phyloP scores from a whole-genome alignment of 2,113 vertebrate genomes.

The Ceuthmochares aereus region DNA sequence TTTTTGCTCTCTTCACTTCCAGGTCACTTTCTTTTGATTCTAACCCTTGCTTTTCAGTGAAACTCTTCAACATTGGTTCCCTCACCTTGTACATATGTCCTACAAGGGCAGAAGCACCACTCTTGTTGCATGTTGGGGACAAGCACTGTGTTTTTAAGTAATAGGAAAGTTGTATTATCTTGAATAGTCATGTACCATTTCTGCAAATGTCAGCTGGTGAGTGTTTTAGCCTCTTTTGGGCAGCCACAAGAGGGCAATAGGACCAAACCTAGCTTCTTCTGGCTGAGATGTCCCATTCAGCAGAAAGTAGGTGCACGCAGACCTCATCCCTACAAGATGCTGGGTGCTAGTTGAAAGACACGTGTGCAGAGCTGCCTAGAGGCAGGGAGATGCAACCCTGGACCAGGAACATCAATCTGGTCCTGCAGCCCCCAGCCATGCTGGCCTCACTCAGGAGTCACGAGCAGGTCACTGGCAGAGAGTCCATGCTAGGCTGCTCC shows the following conservation, averaged over 20 bases:
- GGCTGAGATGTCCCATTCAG: background rate
- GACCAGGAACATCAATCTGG: background rate
- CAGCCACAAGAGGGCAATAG: constrained; percentile 69
- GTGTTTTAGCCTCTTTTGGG: background rate
- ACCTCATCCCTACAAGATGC: background rate
- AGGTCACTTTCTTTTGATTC: background rate
- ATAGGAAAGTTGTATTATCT: background rate
- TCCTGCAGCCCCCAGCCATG: background rate
- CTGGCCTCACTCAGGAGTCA: background rate
- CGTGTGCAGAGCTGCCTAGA: background rate
- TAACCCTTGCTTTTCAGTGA: background rate
- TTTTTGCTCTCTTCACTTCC: background rate
- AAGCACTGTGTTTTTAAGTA: background rate
- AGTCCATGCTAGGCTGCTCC: background rate
- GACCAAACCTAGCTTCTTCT: constrained; percentile 12
- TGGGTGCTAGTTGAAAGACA: background rate
- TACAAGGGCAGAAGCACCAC: background rate
- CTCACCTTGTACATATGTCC: background rate
- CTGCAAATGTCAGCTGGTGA: background rate
- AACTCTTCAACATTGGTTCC: background rate
- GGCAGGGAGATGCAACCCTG: background rate
- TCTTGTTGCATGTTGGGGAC: background rate
- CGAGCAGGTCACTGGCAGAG: background rate
- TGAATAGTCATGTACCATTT: background rate
- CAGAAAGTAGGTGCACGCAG: accelerated